Evolutionary conservation across 2,888 invertebrate genomes (phyloP), one percentile per base, ranked within the genome.

Genomic region (Luperina nickerlii): DNA sequence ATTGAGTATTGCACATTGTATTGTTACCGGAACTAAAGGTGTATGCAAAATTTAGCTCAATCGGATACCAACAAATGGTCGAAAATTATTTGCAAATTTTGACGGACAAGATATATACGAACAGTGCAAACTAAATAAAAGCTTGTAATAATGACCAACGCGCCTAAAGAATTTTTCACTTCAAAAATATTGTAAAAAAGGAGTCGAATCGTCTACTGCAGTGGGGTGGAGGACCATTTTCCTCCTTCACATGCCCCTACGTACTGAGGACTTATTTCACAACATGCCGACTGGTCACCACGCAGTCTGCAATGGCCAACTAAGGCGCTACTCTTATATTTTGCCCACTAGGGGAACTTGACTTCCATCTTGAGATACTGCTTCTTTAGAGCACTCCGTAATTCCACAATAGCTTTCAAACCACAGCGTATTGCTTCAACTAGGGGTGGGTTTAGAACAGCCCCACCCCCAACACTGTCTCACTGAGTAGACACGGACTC

Each of bases 401-500:
- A 38, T 6, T 38, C 18, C 15, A 18, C 65, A 38, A 73, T 54
- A 24, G 68, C 65, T 57, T 57, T 38, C 24, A n/a, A 5, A 4
- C 1, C 7, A 57, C 2, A 60, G 79, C 68, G 1, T 72, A 60
- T 83, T 65, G 69, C 20, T 57, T n/a, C 45, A 38, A 13, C 1
- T 32, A 11, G 27, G 67, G 67, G 48, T 75, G 76, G 70, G 51
- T 15, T 6, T 60, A 3, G 74, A 18, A 65, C 87, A 84, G 83
- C 51, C 67, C 70, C 63, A 63, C 73, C 77, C 65, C 57, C 20
- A 20, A 38, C 15, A 83, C 83, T 84, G 83, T 54, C 13, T 78
- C 0, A 67, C 87, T 87, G 87, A 63, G 78, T 74, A 83, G 78
- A 78, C 70, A 86, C 78, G 78, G 87, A 84, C 84, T 83, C 67